These are phyloP conservation scores for Steatornis caripensis DNA, from an alignment of 2,113 vertebrate genomes.

Conservation along the genomic window DNA sequence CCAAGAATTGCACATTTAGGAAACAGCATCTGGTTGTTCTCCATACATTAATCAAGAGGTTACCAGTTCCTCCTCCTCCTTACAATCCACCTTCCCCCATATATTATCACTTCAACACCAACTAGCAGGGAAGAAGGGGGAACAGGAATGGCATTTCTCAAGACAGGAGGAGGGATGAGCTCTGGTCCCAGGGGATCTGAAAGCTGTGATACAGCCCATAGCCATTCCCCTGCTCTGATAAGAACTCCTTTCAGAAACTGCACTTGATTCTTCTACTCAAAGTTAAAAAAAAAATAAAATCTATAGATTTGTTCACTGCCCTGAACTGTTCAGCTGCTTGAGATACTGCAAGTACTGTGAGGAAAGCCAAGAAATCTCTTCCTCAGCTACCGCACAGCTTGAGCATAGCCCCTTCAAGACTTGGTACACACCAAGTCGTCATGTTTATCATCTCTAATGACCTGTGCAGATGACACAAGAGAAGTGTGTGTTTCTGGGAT, in stretches of 20 bases:
- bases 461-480: neutral
- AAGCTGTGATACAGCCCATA: neutral
- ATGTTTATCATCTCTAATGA: neutral
- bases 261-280: neutral
- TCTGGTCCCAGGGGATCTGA: neutral
- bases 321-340: neutral
- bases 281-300: neutral
- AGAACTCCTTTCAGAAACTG: neutral
- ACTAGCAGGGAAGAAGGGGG: neutral
- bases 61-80: neutral
- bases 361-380: neutral
- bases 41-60: neutral
- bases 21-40: neutral
- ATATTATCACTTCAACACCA: neutral
- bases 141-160: neutral
- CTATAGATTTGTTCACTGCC: neutral
- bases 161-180: neutral
- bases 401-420: constrained; percentile 13
- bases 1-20: neutral
- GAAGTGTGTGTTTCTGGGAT: neutral
- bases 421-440: neutral
- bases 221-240: neutral
- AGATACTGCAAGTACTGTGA: neutral
- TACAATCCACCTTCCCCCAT: neutral
- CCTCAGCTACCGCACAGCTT: neutral